A percentile compares a stretch with the other conserved stretches of the same genome.
Conservation (phyloP, 2,797 vertebrate species). For the Philypnodon macrostomus region DNA sequence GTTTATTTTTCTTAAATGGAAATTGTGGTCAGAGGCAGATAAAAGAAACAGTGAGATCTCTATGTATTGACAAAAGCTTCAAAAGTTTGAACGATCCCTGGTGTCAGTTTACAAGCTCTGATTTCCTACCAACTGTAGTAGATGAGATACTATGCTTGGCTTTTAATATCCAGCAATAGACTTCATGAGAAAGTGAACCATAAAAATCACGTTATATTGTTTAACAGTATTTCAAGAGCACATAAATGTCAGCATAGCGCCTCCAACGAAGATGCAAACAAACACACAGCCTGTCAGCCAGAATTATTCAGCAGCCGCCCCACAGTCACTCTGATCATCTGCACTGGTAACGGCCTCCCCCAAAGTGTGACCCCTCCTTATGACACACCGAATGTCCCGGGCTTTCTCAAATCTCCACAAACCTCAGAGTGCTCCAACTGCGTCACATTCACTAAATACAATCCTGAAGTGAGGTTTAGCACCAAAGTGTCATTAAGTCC, state of each 20-base stretch:
- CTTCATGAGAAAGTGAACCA: background rate
- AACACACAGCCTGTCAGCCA: conserved; percentile 19
- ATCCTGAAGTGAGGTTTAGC: conserved; percentile 55
- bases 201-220: conserved; percentile 1
- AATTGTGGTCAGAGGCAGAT: conserved; percentile 29
- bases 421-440: conserved; percentile 29
- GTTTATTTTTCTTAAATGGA: conserved; percentile 25
- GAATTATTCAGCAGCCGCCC: conserved; percentile 13
- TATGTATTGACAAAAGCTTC: conserved; percentile 25
- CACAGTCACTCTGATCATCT: conserved; percentile 23
- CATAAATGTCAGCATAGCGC: conserved; percentile 22
- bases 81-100: conserved; percentile 25
- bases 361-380: no score
- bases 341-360: conserved; percentile 25
- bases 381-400: conserved; percentile 20
- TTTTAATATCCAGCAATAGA: background rate
- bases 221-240: conserved; percentile 1
- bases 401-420: conserved; percentile 42
- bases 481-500: conserved; percentile 40
- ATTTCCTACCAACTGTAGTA: background rate
- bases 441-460: conserved; percentile 39
- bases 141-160: background rate
- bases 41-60: conserved; percentile 22
- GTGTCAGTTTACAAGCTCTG: conserved; percentile 8
- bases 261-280: conserved; percentile 7